phyloP scores from a whole-genome alignment of 2,888 invertebrate genomes.

The Odontomyia ornata region DNA sequence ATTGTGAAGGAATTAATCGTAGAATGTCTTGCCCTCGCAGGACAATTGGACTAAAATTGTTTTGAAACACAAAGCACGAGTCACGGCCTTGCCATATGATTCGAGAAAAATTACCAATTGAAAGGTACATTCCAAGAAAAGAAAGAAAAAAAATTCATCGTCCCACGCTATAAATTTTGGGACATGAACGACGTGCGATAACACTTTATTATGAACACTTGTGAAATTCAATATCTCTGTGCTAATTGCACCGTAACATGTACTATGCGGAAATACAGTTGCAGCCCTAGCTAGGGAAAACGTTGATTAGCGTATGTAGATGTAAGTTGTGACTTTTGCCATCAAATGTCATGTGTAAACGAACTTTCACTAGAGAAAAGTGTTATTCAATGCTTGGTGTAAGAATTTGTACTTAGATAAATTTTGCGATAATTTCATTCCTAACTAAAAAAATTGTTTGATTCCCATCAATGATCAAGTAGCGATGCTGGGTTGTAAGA shows the following conservation, averaged over 20 bases:
- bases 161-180: not conserved
- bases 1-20: constrained; percentile 64
- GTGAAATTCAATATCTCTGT: constrained; percentile 26
- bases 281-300: constrained; percentile 22
- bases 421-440: constrained; percentile 33
- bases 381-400: not conserved
- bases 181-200: not conserved
- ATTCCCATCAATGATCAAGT: not conserved
- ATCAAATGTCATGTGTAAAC: not conserved
- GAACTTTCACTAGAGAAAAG: constrained; percentile 3
- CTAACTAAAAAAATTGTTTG: constrained; percentile 15
- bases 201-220: constrained; percentile 6
- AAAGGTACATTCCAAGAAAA: constrained; percentile 31
- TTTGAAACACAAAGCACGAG: not conserved
- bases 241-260: constrained; percentile 17
- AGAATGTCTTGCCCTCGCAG: constrained; percentile 16
- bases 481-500: no score
- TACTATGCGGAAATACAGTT: not conserved
- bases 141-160: constrained; percentile 1
- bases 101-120: constrained; percentile 21
- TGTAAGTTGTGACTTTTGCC: not conserved
- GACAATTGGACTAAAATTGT: constrained; percentile 2
- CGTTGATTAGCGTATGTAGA: not conserved
- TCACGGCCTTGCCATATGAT: constrained; percentile 2
- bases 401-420: not conserved